Evolutionary conservation across 2,888 invertebrate genomes (phyloP), one percentile per base, ranked within the genome.

Genomic region (Pinctada fucata): DNA sequence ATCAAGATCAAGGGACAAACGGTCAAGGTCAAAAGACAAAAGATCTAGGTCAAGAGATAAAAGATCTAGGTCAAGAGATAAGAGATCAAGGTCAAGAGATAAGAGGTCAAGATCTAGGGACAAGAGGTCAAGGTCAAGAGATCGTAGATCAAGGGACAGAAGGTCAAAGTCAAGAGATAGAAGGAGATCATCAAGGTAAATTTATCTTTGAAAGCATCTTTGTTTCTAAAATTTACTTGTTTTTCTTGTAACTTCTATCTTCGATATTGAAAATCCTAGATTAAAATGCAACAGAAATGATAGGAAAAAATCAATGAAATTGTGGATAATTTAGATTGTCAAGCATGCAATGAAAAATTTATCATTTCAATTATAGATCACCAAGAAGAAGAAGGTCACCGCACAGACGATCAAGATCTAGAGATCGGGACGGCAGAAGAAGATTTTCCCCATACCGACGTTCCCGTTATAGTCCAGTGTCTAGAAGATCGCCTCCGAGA

Each of bases 361-460:
- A 31, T 31, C 31, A 31, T 31, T 31, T 31, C 31, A 31, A 31
- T 48, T 51, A 6, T n/a, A 79, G 79, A 52, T 79, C 79, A 51
- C 63, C 64, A 8, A 67, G 73, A 69, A 75, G 79, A 10, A 84
- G 85, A 50, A 72, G 77, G 16, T 85, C 87, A 3, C 85, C 85
- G 0, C 77, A 78, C 5, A 83, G 86, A 64, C 82, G 81, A 49
- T 72, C 75, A 65, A 64, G 79, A 58, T 78, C 78, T 8, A 74
- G 79, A 45, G 74, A 75, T 31, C 31, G 31, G 31, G 31, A 31
- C 31, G 31, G 31, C 8, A 84, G 86, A 51, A 82, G 87, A 0
- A 78, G 87, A 49, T 82, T 79, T 51, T 86, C 89, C 49, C 78
- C 85, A 16, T 76, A 79, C 31, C 78, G 83, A 72, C 80, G 80